Percentiles rank a stretch among this genome's conserved stretches.
Conservation (phyloP, 2,113 vertebrate species). For the Ciconia stormi region DNA sequence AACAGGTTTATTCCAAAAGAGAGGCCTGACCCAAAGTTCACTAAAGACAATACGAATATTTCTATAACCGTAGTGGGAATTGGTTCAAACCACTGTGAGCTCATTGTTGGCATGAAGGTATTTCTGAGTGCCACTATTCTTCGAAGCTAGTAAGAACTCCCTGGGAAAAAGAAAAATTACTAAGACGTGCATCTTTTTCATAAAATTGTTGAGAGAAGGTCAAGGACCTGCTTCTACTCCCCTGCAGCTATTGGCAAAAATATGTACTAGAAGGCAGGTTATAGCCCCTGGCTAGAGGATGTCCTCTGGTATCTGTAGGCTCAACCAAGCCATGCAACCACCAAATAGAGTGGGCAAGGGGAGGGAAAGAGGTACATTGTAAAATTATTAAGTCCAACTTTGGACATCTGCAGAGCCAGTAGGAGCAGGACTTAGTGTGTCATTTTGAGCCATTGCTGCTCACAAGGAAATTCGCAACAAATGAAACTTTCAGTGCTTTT, state of each 20-base stretch:
- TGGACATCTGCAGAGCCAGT: not conserved
- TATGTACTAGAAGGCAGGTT: not conserved
- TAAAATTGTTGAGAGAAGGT: not conserved
- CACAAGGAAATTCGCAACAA: not conserved
- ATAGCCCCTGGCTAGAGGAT: not conserved
- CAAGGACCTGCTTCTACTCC: not conserved
- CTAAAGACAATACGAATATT: not conserved
- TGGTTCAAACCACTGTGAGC: not conserved
- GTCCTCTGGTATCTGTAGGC: not conserved
- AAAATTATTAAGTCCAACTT: not conserved
- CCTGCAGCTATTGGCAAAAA: not conserved
- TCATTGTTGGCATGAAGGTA: not conserved
- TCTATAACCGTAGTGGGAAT: not conserved
- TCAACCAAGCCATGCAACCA: not conserved
- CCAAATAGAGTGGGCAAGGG: not conserved
- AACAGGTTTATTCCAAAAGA: not conserved
- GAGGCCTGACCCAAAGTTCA: not conserved
- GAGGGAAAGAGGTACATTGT: not conserved
- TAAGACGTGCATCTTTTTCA: not conserved
- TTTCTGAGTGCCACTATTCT: not conserved
- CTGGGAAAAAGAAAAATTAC: not conserved
- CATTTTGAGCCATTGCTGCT: not conserved
- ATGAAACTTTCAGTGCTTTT: not conserved
- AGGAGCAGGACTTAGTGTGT: not conserved
- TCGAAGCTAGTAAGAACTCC: not conserved